Percentiles rank a stretch among this genome's conserved stretches.
phyloP scores from a whole-genome alignment of 2,888 invertebrate species.

The Cryptus viduatorius region DNA sequence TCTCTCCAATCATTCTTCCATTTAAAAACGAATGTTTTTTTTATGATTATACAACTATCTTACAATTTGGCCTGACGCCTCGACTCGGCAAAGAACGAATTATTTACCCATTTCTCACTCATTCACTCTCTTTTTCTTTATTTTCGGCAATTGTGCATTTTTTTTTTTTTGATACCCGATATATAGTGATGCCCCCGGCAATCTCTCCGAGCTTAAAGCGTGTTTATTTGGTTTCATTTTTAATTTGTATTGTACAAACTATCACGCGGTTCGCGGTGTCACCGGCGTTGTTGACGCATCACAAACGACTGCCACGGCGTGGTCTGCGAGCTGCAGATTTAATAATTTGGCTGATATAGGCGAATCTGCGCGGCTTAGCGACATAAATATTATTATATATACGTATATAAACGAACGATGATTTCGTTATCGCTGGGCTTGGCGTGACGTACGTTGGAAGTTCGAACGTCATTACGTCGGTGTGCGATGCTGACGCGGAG shows the following conservation, averaged over 20 bases:
- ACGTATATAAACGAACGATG: slow-evolving; percentile 17
- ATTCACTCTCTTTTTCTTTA: background rate
- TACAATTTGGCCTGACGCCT: slow-evolving; percentile 72
- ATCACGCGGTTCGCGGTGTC: slow-evolving; percentile 33
- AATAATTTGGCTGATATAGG: slow-evolving; percentile 53
- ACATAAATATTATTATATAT: slow-evolving; percentile 34
- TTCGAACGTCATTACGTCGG: slow-evolving; percentile 16
- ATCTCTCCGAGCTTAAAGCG: background rate
- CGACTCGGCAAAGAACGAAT: slow-evolving; percentile 53
- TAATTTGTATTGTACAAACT: background rate
- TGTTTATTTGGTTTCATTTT: background rate
- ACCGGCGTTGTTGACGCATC: slow-evolving; percentile 47
- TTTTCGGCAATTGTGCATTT: slow-evolving; percentile 73
- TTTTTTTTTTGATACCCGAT: slow-evolving; percentile 61
- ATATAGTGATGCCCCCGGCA: slow-evolving; percentile 14
- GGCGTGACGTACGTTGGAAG: slow-evolving; percentile 12
- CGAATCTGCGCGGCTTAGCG: slow-evolving; percentile 32
- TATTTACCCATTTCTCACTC: slow-evolving; percentile 48
- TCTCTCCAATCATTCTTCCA: slow-evolving; percentile 80
- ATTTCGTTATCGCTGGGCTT: slow-evolving; percentile 17
- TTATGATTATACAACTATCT: slow-evolving; percentile 84
- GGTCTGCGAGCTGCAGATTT: slow-evolving; percentile 28
- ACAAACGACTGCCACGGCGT: slow-evolving; percentile 3
- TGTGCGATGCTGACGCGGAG: slow-evolving; percentile 36
- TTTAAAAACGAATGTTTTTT: slow-evolving; percentile 83